phyloP scores from a whole-genome alignment of 1,140 invertebrate genomes.

The Lithobius niger region DNA sequence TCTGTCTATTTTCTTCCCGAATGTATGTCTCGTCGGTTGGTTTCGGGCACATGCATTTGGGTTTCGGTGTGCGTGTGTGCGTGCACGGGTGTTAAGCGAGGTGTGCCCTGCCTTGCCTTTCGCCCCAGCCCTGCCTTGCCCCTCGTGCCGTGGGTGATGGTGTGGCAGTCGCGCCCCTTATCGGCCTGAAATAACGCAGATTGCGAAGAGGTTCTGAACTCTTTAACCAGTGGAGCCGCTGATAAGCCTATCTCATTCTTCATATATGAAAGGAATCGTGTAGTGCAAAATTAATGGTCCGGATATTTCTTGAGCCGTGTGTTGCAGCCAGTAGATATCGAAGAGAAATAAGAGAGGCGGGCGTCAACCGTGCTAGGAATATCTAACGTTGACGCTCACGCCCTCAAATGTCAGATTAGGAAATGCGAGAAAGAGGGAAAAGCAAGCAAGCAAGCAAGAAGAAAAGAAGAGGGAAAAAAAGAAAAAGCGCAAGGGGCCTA shows the following conservation, averaged over 20 bases:
- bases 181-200: conserved; percentile 6
- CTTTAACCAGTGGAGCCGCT: neutral
- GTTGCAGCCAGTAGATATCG: conserved; percentile 7
- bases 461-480: too few relatives aligned
- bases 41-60: too few relatives aligned
- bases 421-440: too few relatives aligned
- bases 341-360: conserved; percentile 4
- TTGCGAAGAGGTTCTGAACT: conserved; percentile 9
- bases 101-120: too few relatives aligned
- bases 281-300: conserved; percentile 8
- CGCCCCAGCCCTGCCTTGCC: neutral
- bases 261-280: conserved; percentile 7
- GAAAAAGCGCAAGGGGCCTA: too few relatives aligned
- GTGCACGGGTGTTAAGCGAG: too few relatives aligned
- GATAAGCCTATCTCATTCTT: conserved; percentile 10
- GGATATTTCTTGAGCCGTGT: conserved; percentile 6
- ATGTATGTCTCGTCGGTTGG: too few relatives aligned
- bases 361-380: neutral
- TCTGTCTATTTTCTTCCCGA: too few relatives aligned
- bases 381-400: conserved; percentile 4
- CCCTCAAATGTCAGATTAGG: neutral
- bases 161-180: neutral
- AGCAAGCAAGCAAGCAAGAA: too few relatives aligned
- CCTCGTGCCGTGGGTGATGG: too few relatives aligned
- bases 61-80: too few relatives aligned